Conservation (phyloP, 2,113 vertebrate species). For the Okapia johnstoni region DNA sequence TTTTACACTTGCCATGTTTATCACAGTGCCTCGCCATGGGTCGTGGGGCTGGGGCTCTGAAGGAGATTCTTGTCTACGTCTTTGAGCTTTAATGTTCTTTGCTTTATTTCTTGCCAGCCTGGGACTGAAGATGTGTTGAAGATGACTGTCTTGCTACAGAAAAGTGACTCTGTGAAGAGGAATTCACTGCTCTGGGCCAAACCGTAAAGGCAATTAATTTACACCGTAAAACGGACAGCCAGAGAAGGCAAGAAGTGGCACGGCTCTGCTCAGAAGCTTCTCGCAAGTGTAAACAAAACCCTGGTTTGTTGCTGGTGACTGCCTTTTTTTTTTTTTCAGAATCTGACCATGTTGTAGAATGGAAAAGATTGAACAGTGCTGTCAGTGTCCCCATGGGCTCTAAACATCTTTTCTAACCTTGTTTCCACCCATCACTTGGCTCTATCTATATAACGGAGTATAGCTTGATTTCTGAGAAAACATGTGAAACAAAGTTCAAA, state of each 20-base stretch:
- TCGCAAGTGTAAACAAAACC: constrained; percentile 28
- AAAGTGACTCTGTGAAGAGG: constrained; percentile 64
- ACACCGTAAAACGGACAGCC: constrained; percentile 34
- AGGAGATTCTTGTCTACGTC: neutral
- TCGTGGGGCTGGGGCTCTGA: neutral
- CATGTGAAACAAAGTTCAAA: constrained; percentile 15
- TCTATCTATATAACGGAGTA: neutral
- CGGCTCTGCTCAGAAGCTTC: neutral
- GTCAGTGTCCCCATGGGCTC: neutral
- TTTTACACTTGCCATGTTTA: neutral
- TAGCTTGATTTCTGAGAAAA: neutral
- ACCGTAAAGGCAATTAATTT: constrained; percentile 55
- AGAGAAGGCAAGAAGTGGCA: neutral
- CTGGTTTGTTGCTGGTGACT: constrained; percentile 53
- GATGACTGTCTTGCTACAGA: constrained; percentile 45
- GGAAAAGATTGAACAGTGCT: constrained; percentile 48
- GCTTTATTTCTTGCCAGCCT: constrained; percentile 46
- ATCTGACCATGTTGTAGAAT: constrained; percentile 33
- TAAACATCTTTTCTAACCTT: constrained; percentile 5
- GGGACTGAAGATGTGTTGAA: constrained; percentile 56
- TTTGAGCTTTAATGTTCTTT: constrained; percentile 29
- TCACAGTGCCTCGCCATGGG: neutral
- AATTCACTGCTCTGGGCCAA: constrained; percentile 57
- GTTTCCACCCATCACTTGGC: neutral
- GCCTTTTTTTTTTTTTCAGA: neutral